Conservation (phyloP, 92 coral and sea anemone genomes). For the Siderastrea radians region DNA sequence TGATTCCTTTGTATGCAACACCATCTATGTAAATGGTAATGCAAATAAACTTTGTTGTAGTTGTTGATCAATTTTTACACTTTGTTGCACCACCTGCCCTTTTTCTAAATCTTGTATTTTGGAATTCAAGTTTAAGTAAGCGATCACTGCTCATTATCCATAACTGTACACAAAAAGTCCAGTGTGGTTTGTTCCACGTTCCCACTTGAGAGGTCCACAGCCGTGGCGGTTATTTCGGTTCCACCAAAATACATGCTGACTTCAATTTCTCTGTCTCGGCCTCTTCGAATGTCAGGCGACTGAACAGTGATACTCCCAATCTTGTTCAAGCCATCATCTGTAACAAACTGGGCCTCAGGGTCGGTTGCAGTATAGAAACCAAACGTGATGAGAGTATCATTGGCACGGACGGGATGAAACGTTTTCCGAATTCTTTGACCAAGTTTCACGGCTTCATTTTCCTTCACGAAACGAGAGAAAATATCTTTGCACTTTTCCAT, state of each 20-base stretch:
- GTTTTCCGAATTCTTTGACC: constrained; percentile 56
- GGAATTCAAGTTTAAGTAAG: too few relatives aligned
- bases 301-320: constrained; percentile 17
- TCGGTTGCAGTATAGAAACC: constrained; percentile 58
- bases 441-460: constrained; percentile 69
- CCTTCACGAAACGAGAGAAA: constrained; percentile 69
- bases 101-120: too few relatives aligned
- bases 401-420: constrained; percentile 53
- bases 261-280: constrained; percentile 7
- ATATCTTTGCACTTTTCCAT: constrained; percentile 68
- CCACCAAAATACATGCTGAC: too few relatives aligned
- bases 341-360: constrained; percentile 50
- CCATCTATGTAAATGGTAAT: too few relatives aligned
- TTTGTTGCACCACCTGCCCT: too few relatives aligned
- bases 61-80: too few relatives aligned
- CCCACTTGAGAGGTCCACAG: constrained; percentile 23
- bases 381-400: constrained; percentile 61
- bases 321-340: constrained; percentile 30
- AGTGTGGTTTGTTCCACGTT: constrained; percentile 15
- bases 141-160: neutral
- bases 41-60: too few relatives aligned
- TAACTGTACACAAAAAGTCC: constrained; percentile 26
- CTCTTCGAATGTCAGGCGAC: constrained; percentile 36
- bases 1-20: too few relatives aligned
- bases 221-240: too few relatives aligned